Conservation (phyloP, 23 tunicate genomes). For the Trididemnum clinides region DNA sequence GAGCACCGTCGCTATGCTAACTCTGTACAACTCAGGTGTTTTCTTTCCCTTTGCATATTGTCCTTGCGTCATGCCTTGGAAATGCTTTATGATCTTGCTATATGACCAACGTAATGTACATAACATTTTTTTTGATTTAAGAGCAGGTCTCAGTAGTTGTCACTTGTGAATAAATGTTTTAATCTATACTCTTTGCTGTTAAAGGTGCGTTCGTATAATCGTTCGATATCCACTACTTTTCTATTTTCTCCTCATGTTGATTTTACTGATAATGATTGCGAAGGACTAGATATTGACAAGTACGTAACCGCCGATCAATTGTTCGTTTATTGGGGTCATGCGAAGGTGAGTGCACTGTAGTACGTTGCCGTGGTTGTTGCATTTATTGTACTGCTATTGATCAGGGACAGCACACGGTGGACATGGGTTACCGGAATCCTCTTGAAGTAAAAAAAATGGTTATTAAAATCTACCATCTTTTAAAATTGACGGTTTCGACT, state of each 20-base stretch:
- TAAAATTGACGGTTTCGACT: background rate
- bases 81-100: no score
- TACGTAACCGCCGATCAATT: constrained; percentile 49
- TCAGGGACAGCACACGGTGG: constrained; percentile 87
- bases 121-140: no score
- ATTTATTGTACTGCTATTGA: background rate
- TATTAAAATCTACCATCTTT: background rate
- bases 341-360: constrained; percentile 13
- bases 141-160: no score
- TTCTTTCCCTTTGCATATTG: no score
- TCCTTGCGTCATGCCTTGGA: no score
- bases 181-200: no score
- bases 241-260: constrained; percentile 59
- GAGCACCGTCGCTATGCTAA: no score
- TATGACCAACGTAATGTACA: no score
- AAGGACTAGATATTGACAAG: constrained; percentile 51
- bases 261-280: constrained; percentile 78
- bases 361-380: background rate
- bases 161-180: no score
- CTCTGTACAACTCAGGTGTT: no score
- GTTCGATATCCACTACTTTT: constrained; percentile 78
- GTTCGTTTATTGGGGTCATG: constrained; percentile 75
- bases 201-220: constrained; percentile 90
- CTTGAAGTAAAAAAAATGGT: background rate
- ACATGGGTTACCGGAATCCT: constrained; percentile 88